Evolutionary conservation across 37 sponge, comb jelly and placozoan genomes (phyloP).

Genomic region (Aphrocallistes beatrix): DNA sequence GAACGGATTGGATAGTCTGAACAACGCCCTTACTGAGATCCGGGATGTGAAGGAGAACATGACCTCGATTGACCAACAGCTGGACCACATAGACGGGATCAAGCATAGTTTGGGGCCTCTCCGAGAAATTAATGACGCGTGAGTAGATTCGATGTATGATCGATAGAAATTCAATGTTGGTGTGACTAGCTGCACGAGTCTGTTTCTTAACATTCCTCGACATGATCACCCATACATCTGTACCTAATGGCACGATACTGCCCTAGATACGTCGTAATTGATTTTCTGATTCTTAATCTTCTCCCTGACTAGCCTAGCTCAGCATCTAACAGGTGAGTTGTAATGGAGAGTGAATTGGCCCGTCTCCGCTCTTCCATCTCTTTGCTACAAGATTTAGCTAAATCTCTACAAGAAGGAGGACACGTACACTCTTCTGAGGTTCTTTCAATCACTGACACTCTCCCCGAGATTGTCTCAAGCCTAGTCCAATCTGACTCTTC

Average conservation of each 20-base stretch:
- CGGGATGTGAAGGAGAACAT: neutral
- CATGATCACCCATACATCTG: too few relatives aligned
- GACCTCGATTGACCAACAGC: constrained; percentile 1
- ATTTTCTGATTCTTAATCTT: too few relatives aligned
- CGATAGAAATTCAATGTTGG: too few relatives aligned
- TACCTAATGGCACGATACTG: too few relatives aligned
- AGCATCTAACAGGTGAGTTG: neutral
- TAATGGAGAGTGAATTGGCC: neutral
- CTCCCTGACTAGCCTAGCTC: too few relatives aligned
- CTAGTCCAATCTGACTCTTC: neutral
- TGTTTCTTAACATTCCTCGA: too few relatives aligned
- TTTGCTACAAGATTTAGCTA: neutral
- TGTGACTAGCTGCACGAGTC: too few relatives aligned
- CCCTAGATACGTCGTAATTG: too few relatives aligned
- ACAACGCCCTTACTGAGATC: constrained; percentile 11
- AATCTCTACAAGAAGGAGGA: neutral
- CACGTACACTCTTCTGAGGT: neutral
- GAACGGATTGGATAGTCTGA: constrained; percentile 53
- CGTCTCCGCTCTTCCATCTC: neutral
- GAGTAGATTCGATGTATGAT: too few relatives aligned
- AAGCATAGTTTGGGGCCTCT: neutral
- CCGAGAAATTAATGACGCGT: neutral
- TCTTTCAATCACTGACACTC: neutral
- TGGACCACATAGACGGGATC: neutral
- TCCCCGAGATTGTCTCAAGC: neutral